Evolutionary conservation across 2,113 vertebrate genomes (phyloP).

Genomic region (Misgurnus anguillicaudatus): DNA sequence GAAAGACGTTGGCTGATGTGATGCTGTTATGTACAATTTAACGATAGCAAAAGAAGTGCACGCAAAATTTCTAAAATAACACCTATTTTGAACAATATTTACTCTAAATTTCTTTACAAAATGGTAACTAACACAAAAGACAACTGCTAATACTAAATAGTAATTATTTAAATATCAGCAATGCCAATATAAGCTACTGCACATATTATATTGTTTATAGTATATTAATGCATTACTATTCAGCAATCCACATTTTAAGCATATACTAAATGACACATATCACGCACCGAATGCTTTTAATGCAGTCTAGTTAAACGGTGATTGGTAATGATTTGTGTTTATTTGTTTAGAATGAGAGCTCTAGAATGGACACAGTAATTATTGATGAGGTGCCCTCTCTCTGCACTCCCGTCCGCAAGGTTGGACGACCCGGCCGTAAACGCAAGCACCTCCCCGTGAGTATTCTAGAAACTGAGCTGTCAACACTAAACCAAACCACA

Average conservation of each 20-base stretch:
- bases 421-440: slow-evolving; percentile 84
- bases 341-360: slow-evolving; percentile 79
- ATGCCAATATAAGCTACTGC: too few relatives aligned
- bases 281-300: not conserved
- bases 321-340: not conserved
- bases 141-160: too few relatives aligned
- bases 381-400: slow-evolving; percentile 82
- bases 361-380: slow-evolving; percentile 73
- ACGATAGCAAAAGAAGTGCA: not conserved
- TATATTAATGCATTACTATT: too few relatives aligned
- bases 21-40: not conserved
- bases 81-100: not conserved
- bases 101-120: not conserved
- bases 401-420: slow-evolving; percentile 78
- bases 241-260: not conserved
- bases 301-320: not conserved
- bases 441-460: slow-evolving; percentile 89
- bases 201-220: too few relatives aligned
- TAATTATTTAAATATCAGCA: too few relatives aligned
- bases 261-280: not conserved
- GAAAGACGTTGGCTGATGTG: not conserved
- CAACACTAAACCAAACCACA: slow-evolving; percentile 22
- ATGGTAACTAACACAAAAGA: too few relatives aligned
- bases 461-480: slow-evolving; percentile 51
- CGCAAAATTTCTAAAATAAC: not conserved